These are phyloP conservation scores for Lithosia quadra DNA, from an alignment of 2,888 invertebrate species.

Conservation along the genomic window DNA sequence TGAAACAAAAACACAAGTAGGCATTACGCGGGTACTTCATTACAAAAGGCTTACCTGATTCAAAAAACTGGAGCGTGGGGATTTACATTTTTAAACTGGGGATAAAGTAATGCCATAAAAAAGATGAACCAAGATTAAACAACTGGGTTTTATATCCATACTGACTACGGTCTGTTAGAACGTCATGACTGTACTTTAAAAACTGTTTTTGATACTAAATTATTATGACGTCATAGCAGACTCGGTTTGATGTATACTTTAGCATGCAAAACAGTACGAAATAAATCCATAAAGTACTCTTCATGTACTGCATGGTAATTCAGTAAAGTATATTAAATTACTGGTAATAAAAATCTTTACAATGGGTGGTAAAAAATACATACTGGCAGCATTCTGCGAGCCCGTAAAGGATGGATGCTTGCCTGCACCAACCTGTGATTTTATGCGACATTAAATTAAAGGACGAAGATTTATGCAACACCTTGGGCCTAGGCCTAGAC, in stretches of 20 bases:
- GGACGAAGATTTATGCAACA: conserved; percentile 62
- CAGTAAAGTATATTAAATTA: conserved; percentile 79
- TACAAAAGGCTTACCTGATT: conserved; percentile 77
- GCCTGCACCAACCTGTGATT: conserved; percentile 61
- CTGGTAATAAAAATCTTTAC: conserved; percentile 74
- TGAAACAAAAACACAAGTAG: conserved; percentile 68
- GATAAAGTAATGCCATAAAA: conserved; percentile 62
- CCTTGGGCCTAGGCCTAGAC: conserved; percentile 38
- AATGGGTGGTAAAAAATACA: conserved; percentile 66
- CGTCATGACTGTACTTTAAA: conserved; percentile 28
- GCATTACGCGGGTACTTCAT: conserved; percentile 70
- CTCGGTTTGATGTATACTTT: conserved; percentile 48
- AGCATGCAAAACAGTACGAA: conserved; percentile 57
- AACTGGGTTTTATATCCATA: conserved; percentile 43
- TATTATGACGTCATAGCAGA: conserved; percentile 32
- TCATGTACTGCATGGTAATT: conserved; percentile 66
- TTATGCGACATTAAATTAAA: conserved; percentile 72
- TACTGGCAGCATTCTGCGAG: conserved; percentile 48
- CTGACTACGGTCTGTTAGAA: conserved; percentile 23
- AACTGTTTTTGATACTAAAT: conserved; percentile 24
- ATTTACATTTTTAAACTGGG: conserved; percentile 72
- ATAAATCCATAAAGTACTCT: conserved; percentile 70
- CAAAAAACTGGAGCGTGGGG: conserved; percentile 69
- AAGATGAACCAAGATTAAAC: conserved; percentile 60
- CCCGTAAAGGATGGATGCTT: conserved; percentile 59